phyloP scores from a whole-genome alignment of 2,797 vertebrate genomes.

The Sternarchorhynchus goeldii region DNA sequence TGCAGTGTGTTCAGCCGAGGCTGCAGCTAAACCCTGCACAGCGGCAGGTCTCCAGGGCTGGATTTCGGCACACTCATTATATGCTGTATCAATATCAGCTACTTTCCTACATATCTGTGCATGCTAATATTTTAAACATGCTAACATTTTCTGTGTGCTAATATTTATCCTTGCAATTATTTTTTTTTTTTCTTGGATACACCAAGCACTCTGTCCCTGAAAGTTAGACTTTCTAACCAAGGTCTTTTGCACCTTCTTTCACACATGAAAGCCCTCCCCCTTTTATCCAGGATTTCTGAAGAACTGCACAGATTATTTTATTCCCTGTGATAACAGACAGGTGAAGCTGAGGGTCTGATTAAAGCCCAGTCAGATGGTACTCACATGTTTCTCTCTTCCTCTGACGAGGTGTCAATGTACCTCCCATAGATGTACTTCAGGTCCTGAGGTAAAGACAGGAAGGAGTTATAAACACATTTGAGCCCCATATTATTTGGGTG shows the following conservation, averaged over 20 bases:
- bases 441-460: slow-evolving; percentile 76
- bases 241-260: background rate
- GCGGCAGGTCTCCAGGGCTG: too few relatives aligned
- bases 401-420: slow-evolving; percentile 87
- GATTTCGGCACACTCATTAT: too few relatives aligned
- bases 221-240: background rate
- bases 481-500: background rate
- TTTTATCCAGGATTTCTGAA: slow-evolving; percentile 10
- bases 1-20: too few relatives aligned
- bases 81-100: too few relatives aligned
- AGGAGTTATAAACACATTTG: background rate
- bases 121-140: too few relatives aligned
- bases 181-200: too few relatives aligned
- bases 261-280: slow-evolving; percentile 1
- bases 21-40: too few relatives aligned
- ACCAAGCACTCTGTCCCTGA: too few relatives aligned
- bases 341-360: slow-evolving; percentile 11
- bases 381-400: slow-evolving; percentile 93
- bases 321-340: slow-evolving; percentile 25
- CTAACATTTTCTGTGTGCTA: too few relatives aligned
- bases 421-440: slow-evolving; percentile 96
- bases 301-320: background rate
- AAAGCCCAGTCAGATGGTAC: slow-evolving; percentile 56
- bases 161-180: too few relatives aligned
- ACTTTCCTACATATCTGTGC: too few relatives aligned